These are phyloP conservation scores for Tetragonula carbonaria DNA, from an alignment of 2,888 invertebrate genomes.

Conservation along the genomic window DNA sequence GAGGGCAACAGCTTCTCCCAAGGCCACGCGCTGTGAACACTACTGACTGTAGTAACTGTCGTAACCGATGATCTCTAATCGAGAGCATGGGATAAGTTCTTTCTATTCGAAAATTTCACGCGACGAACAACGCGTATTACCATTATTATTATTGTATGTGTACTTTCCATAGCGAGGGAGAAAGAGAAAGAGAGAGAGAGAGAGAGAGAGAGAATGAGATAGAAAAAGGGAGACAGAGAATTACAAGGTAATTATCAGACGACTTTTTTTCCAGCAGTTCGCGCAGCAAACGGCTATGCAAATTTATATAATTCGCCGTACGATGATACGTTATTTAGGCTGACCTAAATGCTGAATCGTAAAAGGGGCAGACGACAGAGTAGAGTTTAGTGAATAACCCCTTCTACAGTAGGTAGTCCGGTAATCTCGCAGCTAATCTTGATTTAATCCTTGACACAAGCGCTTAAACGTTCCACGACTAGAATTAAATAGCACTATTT, in stretches of 20 bases:
- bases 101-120: slow-evolving; percentile 3
- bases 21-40: slow-evolving; percentile 55
- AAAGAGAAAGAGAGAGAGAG: not conserved
- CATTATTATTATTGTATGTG: not conserved
- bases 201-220: too few species aligned
- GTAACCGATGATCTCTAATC: slow-evolving; percentile 68
- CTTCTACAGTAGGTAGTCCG: slow-evolving; percentile 68
- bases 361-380: slow-evolving; percentile 69
- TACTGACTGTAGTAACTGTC: slow-evolving; percentile 17
- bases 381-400: slow-evolving; percentile 73
- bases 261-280: slow-evolving; percentile 6
- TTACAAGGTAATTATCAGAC: slow-evolving; percentile 37
- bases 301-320: slow-evolving; percentile 74
- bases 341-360: slow-evolving; percentile 71
- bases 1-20: slow-evolving; percentile 67
- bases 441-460: slow-evolving; percentile 84
- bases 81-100: not conserved
- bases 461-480: slow-evolving; percentile 82
- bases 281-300: slow-evolving; percentile 23
- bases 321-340: slow-evolving; percentile 58
- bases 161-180: not conserved
- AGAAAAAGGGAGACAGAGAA: not conserved
- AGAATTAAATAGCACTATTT: slow-evolving; percentile 79
- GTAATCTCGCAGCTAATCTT: slow-evolving; percentile 83
- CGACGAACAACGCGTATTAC: not conserved